Conservation (phyloP, 2,113 vertebrate species). For the Neolamprologus devosi region DNA sequence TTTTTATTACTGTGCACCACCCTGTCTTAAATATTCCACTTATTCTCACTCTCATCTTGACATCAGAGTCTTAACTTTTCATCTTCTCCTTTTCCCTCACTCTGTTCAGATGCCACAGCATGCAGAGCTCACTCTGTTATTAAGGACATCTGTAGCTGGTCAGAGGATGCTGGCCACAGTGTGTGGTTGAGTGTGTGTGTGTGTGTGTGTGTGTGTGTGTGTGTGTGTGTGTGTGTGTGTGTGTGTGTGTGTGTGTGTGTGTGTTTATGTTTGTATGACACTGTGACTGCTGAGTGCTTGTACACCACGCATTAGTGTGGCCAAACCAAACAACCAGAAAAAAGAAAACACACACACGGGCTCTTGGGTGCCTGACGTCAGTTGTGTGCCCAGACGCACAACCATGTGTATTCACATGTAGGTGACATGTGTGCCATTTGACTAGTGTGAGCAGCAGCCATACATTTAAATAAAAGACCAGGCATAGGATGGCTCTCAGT, state of each 20-base stretch:
- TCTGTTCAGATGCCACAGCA: not conserved
- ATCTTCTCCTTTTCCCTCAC: not conserved
- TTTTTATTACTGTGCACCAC: not conserved
- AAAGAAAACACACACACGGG: constrained; percentile 43
- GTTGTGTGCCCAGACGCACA: constrained; percentile 42
- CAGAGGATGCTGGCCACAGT: not conserved
- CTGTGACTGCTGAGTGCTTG: no score
- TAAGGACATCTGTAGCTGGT: constrained; percentile 20
- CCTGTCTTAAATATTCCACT: not conserved
- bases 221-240: not conserved
- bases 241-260: not conserved
- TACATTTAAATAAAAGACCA: constrained; percentile 17
- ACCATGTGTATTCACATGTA: constrained; percentile 52
- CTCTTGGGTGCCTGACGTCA: constrained; percentile 49
- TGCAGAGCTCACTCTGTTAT: constrained; percentile 30
- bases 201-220: not conserved
- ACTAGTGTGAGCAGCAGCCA: constrained; percentile 5
- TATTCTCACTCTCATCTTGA: not conserved
- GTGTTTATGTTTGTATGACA: no score
- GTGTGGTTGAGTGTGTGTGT: not conserved
- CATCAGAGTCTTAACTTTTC: not conserved
- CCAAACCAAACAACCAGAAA: constrained; percentile 43
- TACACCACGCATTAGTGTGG: constrained; percentile 43
- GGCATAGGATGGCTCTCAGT: not conserved
- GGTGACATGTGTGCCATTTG: constrained; percentile 53